These are phyloP conservation scores for Paedocypris sp. DNA, from an alignment of 2,113 vertebrate species.

Conservation along the genomic window DNA sequence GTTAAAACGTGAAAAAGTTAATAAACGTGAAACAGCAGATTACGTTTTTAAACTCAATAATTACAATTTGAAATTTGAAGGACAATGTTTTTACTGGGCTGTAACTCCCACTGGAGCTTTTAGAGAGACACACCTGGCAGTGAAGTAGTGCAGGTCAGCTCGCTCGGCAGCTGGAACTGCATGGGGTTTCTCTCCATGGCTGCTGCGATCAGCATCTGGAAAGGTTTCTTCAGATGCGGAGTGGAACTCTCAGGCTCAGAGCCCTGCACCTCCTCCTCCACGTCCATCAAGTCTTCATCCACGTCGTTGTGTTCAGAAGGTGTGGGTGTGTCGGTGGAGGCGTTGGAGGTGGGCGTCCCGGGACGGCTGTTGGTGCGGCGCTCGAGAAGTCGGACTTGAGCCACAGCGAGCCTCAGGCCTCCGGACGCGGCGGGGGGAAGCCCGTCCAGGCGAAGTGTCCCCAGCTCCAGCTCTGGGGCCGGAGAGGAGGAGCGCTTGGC, in stretches of 20 bases:
- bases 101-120: too few species aligned
- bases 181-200: conserved; percentile 97
- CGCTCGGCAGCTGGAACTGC: conserved; percentile 94
- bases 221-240: conserved; percentile 78
- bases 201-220: conserved; percentile 93
- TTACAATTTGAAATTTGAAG: too few species aligned
- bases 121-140: conserved; percentile 81
- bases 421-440: conserved; percentile 51
- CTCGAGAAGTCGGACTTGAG: conserved; percentile 84
- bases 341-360: conserved; percentile 89
- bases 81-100: too few species aligned
- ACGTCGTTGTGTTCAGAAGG: conserved; percentile 89
- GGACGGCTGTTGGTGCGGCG: conserved; percentile 81
- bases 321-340: conserved; percentile 83
- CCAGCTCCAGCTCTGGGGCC: conserved; percentile 77
- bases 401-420: conserved; percentile 58
- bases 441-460: conserved; percentile 62
- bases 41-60: too few species aligned
- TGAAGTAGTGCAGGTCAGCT: conserved; percentile 94
- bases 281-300: conserved; percentile 87
- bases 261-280: conserved; percentile 80
- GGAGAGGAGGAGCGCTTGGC: conserved; percentile 79
- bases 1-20: too few species aligned
- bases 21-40: too few species aligned
- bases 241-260: conserved; percentile 67